These are phyloP conservation scores for Chrysolina oricalcia DNA, from an alignment of 2,888 invertebrate genomes.

Conservation along the genomic window DNA sequence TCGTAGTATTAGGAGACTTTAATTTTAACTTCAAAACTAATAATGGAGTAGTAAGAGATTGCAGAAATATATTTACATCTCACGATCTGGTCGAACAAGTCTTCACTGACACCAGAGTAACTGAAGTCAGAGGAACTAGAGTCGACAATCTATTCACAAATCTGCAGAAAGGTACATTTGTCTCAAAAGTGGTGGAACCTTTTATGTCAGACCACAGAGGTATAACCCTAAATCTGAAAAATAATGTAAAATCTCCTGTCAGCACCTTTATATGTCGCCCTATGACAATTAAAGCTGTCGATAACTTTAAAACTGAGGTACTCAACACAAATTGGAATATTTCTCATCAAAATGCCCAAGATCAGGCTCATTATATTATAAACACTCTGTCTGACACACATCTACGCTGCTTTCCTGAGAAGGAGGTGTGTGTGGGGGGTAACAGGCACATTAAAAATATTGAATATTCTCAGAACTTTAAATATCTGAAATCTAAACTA, in stretches of 20 bases:
- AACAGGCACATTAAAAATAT: not conserved
- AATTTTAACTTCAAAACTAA: no score
- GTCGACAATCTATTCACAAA: no score
- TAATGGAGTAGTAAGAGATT: not conserved
- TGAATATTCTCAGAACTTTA: conserved; percentile 10
- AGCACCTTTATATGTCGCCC: conserved; percentile 9
- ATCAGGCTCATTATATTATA: conserved; percentile 22
- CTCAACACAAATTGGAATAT: conserved; percentile 22
- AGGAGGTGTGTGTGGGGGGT: conserved; percentile 4
- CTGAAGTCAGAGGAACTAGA: no score
- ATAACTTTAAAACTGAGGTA: not conserved
- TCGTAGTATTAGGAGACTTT: conserved; percentile 2
- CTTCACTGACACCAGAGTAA: no score
- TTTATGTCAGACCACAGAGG: conserved; percentile 18
- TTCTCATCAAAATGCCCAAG: conserved; percentile 17
- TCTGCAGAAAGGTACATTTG: conserved; percentile 2
- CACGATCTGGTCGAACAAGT: not conserved
- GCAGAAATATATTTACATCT: conserved; percentile 17
- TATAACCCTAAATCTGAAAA: conserved; percentile 3
- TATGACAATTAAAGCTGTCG: not conserved
- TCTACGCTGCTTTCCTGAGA: conserved; percentile 14
- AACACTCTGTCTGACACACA: conserved; percentile 8
- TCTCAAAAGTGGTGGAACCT: conserved; percentile 1
- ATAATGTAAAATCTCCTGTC: not conserved
- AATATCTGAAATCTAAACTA: conserved; percentile 10